Conservation (phyloP, 2,888 invertebrate genomes). For the Himalopsyche japonica region DNA sequence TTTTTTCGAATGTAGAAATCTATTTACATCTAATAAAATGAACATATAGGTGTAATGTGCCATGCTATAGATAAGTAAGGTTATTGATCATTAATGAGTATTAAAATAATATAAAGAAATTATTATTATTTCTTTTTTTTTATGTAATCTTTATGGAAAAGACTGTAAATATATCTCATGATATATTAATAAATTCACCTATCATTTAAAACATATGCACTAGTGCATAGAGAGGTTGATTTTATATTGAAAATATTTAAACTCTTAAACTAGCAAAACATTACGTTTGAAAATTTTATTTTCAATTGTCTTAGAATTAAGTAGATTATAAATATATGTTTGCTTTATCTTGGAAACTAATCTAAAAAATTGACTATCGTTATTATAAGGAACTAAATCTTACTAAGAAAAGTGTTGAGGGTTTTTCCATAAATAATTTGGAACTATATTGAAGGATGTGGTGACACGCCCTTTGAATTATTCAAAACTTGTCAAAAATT, state of each 20-base stretch:
- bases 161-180: background rate
- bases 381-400: background rate
- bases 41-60: background rate
- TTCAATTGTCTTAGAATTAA: background rate
- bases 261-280: background rate
- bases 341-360: background rate
- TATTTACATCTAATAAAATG: background rate
- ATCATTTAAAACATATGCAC: background rate
- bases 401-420: too few relatives aligned
- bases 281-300: background rate
- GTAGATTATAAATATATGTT: background rate
- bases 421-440: too few relatives aligned
- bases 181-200: background rate
- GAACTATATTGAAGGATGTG: too few relatives aligned
- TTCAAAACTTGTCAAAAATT: too few relatives aligned
- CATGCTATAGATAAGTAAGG: background rate
- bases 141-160: background rate
- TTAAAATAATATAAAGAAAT: background rate
- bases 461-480: too few relatives aligned
- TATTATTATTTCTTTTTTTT: background rate
- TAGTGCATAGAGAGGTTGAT: background rate
- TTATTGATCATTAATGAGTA: background rate
- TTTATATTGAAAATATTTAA: background rate
- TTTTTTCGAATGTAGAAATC: background rate
- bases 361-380: background rate